Conservation (phyloP, 2,797 vertebrate genomes). For the Cottoperca gobio region DNA sequence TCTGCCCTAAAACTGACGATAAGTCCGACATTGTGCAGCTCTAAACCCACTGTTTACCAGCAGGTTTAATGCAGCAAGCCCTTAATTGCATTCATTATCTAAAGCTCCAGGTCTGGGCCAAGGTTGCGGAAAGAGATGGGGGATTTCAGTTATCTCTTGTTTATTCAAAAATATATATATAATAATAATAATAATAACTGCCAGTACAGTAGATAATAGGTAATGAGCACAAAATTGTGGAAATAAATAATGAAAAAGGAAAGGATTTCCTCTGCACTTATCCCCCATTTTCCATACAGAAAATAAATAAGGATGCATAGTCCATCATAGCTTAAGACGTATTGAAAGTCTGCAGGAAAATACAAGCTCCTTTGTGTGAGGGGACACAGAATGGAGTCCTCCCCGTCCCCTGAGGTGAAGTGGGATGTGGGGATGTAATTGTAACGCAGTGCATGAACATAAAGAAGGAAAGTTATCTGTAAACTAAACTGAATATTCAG, state of each 20-base stretch:
- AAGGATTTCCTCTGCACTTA: constrained; percentile 78
- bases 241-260: constrained; percentile 78
- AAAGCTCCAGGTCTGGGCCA: constrained; percentile 82
- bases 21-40: constrained; percentile 68
- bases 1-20: constrained; percentile 66
- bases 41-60: constrained; percentile 80
- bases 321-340: constrained; percentile 69
- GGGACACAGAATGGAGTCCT: constrained; percentile 70
- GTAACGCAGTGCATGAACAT: constrained; percentile 61
- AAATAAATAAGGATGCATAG: constrained; percentile 72
- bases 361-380: constrained; percentile 69
- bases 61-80: constrained; percentile 79
- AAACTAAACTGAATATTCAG: constrained; percentile 28
- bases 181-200: constrained; percentile 82
- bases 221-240: constrained; percentile 81
- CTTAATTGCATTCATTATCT: constrained; percentile 88
- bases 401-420: constrained; percentile 59
- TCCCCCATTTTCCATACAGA: constrained; percentile 73
- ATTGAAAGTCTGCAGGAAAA: constrained; percentile 73
- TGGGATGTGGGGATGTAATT: constrained; percentile 70
- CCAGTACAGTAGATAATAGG: constrained; percentile 79
- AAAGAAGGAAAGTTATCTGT: constrained; percentile 30
- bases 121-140: constrained; percentile 78
- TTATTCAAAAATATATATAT: constrained; percentile 84
- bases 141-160: constrained; percentile 85